Conservation (phyloP, 2,113 vertebrate species). For the Myocastor coypus region DNA sequence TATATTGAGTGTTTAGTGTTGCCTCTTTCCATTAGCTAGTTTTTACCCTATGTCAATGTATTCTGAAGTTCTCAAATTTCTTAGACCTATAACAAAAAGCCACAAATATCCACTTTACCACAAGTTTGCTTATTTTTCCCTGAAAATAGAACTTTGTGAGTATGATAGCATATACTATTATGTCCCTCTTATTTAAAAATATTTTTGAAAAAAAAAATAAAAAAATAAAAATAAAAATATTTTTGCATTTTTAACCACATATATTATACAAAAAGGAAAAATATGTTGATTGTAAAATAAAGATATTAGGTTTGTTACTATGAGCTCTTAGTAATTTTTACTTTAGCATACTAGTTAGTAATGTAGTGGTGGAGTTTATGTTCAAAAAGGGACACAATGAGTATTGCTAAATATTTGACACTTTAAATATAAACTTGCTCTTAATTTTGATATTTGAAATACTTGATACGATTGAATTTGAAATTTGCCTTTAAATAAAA, state of each 20-base stretch:
- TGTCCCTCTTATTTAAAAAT: background rate
- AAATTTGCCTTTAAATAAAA: constrained; percentile 15
- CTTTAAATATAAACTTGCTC: background rate
- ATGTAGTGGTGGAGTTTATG: background rate
- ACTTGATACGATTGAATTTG: background rate
- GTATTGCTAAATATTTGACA: background rate
- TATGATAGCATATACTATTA: background rate
- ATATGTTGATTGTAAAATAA: background rate
- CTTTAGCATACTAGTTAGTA: background rate
- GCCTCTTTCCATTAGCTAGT: background rate
- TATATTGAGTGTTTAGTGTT: background rate
- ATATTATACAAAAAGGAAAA: background rate
- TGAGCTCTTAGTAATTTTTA: background rate
- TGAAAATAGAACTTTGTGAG: background rate
- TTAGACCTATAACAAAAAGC: background rate
- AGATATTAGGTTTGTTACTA: background rate
- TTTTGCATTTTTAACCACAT: background rate
- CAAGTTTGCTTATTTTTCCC: background rate
- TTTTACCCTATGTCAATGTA: background rate
- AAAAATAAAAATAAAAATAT: background rate
- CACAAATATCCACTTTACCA: background rate
- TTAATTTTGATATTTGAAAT: background rate
- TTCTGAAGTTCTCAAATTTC: background rate
- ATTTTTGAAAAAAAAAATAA: background rate
- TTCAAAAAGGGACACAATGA: background rate